Conservation (phyloP, 2,113 vertebrate genomes). For the Cathartes aura region DNA sequence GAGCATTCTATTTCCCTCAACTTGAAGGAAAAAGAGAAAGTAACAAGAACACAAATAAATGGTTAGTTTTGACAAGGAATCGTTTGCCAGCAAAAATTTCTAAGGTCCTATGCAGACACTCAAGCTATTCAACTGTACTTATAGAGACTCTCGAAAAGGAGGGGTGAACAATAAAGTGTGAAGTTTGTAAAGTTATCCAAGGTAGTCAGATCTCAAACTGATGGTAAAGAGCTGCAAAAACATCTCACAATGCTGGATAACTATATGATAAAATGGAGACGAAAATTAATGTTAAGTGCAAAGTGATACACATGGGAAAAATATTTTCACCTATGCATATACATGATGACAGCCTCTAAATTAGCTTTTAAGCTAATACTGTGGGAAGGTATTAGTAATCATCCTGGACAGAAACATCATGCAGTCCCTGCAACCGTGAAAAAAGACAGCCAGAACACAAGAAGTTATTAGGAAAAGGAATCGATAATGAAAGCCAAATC, state of each 20-base stretch:
- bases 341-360: not conserved
- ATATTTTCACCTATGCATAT: not conserved
- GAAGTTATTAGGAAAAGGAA: not conserved
- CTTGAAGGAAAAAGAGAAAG: not conserved
- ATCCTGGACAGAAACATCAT: not conserved
- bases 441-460: not conserved
- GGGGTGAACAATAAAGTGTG: not conserved
- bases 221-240: not conserved
- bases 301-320: not conserved
- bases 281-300: not conserved
- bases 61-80: not conserved
- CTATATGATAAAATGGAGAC: not conserved
- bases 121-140: not conserved
- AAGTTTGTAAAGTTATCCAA: not conserved
- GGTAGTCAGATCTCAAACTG: not conserved
- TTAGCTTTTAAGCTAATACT: not conserved
- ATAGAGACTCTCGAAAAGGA: not conserved
- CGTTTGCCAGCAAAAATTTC: not conserved
- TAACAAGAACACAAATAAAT: not conserved
- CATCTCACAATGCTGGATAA: not conserved
- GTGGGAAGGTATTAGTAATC: not conserved
- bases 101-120: not conserved
- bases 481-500: not conserved
- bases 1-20: not conserved
- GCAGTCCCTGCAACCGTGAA: not conserved